Evolutionary conservation across 2,113 vertebrate species (phyloP).

Genomic region (Ramphastos sulfuratus): DNA sequence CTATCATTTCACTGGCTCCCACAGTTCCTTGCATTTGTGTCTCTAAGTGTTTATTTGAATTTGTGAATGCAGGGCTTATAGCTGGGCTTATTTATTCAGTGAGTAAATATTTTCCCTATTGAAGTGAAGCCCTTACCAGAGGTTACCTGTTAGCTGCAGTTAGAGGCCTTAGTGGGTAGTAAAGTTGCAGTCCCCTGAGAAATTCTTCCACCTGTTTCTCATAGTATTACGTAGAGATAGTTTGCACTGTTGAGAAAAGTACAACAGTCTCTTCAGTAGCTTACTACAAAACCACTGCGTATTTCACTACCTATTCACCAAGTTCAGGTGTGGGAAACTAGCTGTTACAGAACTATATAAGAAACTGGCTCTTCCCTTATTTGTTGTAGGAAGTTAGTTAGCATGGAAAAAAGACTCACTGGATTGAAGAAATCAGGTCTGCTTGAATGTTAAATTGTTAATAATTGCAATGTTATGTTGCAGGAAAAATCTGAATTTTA

Average conservation of each 20-base stretch:
- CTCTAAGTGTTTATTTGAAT: not conserved
- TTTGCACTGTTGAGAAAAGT: not conserved
- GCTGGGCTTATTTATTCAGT: conserved; percentile 39
- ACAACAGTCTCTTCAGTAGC: not conserved
- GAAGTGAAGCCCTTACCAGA: conserved; percentile 24
- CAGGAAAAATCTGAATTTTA: not conserved
- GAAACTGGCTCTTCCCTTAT: not conserved
- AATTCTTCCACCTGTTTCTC: not conserved
- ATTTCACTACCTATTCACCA: not conserved
- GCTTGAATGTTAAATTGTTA: not conserved
- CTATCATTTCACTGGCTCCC: not conserved
- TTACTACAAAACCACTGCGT: not conserved
- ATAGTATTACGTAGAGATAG: not conserved
- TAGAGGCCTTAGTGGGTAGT: not conserved
- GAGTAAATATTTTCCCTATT: conserved; percentile 24
- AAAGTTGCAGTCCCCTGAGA: conserved; percentile 9
- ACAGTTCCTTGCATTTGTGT: not conserved
- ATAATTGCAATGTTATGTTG: not conserved
- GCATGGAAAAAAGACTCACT: not conserved
- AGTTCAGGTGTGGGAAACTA: not conserved
- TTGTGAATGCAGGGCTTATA: not conserved
- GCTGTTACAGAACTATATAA: not conserved
- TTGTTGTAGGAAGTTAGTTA: not conserved
- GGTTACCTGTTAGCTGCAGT: conserved; percentile 23
- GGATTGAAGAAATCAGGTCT: not conserved